Base-by-base conservation (phyloP, 1,140 invertebrate genomes). In the Rhyzopertha dominica region DNA sequence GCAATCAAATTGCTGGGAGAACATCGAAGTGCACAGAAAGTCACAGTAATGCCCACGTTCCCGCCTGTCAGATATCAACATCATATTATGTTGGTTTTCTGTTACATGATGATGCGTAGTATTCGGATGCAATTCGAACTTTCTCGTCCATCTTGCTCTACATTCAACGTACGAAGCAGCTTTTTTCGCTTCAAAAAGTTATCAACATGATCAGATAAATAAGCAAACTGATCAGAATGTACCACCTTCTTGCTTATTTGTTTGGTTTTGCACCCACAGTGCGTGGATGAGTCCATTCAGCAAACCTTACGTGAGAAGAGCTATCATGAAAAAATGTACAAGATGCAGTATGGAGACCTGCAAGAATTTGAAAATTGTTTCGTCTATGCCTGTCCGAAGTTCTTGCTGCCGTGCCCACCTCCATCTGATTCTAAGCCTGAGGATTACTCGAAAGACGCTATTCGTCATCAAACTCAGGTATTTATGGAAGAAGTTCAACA, bases 91-190 rank as follows among this genome's bases (percentile, higher is more conserved):
- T 99, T 30, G 96, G 96, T 0, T n/a, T 99, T 99, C 69, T 93
- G 92, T 1, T 99, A 99, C 68, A 93, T 99, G 87, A 99, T 99
- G 96, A 99, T 99, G 96, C 77, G 95, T 19, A 81, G 96, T 99
- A 99, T 67, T 85, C 95, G 3, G 96, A 99, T 74, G 95, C 97
- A 14, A 99, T 99, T 46, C 80, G 96, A 28, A 98, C 95, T 0
- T 94, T 99, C 61, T 94, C 92, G 8, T 92, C 95, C 24, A 96
- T 97, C 44, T 72, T 99, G 32, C 75, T 98, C 3, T 99, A 98
- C 67, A 93, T 99, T 62, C 95, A 99, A 72, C 79, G 93, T 24
- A 95, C 92, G 0, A 92, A 97, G 62, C 91, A 96, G 62, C 79
- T 96, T 55, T 96, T 96, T 65, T n/a, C n/a, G 88, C 92, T 39